Evolutionary conservation across 35 echinoderm and acorn worm genomes (phyloP), one percentile per base, ranked within the genome.

Genomic region (Ophioderma brevispina): DNA sequence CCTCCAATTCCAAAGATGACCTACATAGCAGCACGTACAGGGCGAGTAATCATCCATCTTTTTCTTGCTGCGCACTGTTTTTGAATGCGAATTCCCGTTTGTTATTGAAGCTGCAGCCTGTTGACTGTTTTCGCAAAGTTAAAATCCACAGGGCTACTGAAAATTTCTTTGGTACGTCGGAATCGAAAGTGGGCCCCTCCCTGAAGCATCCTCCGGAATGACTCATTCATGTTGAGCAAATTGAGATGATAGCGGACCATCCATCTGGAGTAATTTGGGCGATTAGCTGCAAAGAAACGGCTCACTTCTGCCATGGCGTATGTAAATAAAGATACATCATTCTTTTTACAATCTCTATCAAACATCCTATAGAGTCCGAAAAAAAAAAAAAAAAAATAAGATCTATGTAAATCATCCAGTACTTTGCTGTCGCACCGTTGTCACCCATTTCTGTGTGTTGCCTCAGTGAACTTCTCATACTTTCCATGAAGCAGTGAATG

Each of bases 51-150:
- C 19, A 31, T 19, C 80, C n/a, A n/a, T n/a, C n/a, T n/a, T n/a
- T n/a, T 8, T 15, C 36, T 38, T 1, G 80, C 80, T 28, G 36
- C 10, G 1, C n/a, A 49, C 40, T 82, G 80, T 82, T 42, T 1
- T 37, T 82, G n/a, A 42, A 32, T 1, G 80, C 37, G 39, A 6
- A 32, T 43, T 39, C 23, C 80, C 80, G 1, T 4, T 46, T 4
- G 1, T n/a, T 42, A 37, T 38, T 38, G 91, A 97, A 21, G 95
- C 95, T 82, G 95, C 91, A 78, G 93, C 95, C 75, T 86, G 34
- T 97, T 97, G 0, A 93, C 84, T 19, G 80, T 97, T 55, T 97
- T 78, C 75, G 93, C 95, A 21, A 97, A 35, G 17, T 87, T 92
- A 32, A 93, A 75, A 76, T 97, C 91, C 1, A 97, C 76, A 0